Evolutionary conservation across 2,888 invertebrate genomes (phyloP).

Genomic region (Busseola fusca): DNA sequence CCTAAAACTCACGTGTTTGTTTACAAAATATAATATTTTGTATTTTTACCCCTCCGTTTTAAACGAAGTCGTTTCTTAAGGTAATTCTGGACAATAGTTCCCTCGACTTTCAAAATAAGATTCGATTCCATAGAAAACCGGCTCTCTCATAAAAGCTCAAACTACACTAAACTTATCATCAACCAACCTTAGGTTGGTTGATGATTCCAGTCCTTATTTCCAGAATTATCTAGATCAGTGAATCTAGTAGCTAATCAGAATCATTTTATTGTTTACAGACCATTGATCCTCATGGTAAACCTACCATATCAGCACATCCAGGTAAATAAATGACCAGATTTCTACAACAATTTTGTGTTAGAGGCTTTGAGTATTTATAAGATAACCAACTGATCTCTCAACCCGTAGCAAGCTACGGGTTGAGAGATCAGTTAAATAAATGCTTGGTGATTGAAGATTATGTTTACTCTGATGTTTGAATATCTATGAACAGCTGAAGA

Average conservation of each 20-base stretch:
- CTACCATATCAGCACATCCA: constrained; percentile 97
- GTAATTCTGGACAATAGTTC: neutral
- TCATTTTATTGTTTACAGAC: constrained; percentile 89
- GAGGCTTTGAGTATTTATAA: neutral
- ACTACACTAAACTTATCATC: neutral
- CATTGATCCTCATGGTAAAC: constrained; percentile 92
- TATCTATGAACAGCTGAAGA: neutral
- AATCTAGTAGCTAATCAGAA: neutral
- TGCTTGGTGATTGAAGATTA: neutral
- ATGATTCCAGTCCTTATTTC: neutral
- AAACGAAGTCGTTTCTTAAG: neutral
- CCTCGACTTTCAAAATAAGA: neutral
- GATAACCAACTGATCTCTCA: neutral
- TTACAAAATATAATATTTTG: constrained; percentile 28
- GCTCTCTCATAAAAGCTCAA: neutral
- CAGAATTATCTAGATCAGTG: neutral
- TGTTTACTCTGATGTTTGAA: neutral
- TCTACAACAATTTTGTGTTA: neutral
- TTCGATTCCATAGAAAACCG: neutral
- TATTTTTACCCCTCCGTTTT: neutral
- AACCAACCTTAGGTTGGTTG: neutral
- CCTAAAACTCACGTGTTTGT: constrained; percentile 63
- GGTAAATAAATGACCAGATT: constrained; percentile 77
- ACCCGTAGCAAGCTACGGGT: neutral
- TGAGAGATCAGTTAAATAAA: too few relatives aligned